Conservation (phyloP, 2,113 vertebrate species). For the Brachypteracias leptosomus region DNA sequence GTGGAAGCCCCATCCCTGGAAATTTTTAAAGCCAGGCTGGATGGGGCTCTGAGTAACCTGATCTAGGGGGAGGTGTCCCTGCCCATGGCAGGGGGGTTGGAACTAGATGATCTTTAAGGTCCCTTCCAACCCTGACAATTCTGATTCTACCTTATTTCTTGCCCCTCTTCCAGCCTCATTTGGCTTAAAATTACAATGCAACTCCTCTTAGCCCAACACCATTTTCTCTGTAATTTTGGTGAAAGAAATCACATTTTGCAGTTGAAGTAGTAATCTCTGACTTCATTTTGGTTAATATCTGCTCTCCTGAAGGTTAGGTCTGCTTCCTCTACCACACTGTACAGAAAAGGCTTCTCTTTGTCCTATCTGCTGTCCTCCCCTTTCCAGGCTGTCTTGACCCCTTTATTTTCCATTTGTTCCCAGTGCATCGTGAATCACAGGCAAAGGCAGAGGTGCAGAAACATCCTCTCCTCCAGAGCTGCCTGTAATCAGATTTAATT, state of each 20-base stretch:
- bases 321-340: not conserved
- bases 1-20: too few species aligned
- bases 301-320: not conserved
- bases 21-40: too few species aligned
- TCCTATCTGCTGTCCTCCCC: not conserved
- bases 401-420: not conserved
- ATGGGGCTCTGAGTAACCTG: too few species aligned
- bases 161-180: not conserved
- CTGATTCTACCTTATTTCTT: not conserved
- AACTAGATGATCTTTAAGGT: too few species aligned
- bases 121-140: too few species aligned
- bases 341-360: not conserved
- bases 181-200: not conserved
- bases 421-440: not conserved
- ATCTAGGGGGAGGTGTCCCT: too few species aligned
- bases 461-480: not conserved
- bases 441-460: not conserved
- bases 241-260: not conserved
- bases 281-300: not conserved
- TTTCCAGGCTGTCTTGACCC: not conserved
- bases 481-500: not conserved
- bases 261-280: not conserved
- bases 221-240: not conserved
- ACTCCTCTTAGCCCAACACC: not conserved
- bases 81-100: too few species aligned